A percentile compares a stretch with the other conserved stretches of the same genome.
Evolutionary conservation across 2,888 invertebrate species (phyloP).

Genomic region (Metallyticus violacea): DNA sequence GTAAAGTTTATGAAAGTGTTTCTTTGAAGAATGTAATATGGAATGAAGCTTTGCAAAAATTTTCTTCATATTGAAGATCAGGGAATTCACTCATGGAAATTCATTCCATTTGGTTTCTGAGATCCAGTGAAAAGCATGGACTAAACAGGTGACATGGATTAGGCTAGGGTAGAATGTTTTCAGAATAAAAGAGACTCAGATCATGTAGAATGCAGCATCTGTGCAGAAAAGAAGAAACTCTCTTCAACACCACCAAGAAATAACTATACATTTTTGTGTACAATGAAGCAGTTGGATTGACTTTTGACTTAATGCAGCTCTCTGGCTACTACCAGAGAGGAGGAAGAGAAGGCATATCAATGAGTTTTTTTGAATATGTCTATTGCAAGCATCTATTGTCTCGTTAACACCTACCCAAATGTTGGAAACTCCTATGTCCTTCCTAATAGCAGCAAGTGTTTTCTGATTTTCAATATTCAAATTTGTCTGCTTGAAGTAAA

Average conservation of each 20-base stretch:
- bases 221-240: not conserved
- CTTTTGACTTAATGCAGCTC: not conserved
- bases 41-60: not conserved
- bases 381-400: too few relatives aligned
- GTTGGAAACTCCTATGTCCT: too few relatives aligned
- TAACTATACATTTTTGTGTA: not conserved
- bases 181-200: not conserved
- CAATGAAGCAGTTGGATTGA: not conserved
- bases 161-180: not conserved
- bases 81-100: not conserved
- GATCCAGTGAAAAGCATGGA: not conserved
- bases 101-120: not conserved
- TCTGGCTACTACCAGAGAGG: not conserved
- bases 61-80: not conserved
- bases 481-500: too few relatives aligned
- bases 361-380: too few relatives aligned
- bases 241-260: constrained; percentile 2
- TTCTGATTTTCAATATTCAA: too few relatives aligned
- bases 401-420: too few relatives aligned
- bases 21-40: not conserved
- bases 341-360: not conserved
- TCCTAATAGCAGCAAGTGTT: too few relatives aligned
- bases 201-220: not conserved
- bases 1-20: too few relatives aligned
- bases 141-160: not conserved